Evolutionary conservation across 2,113 vertebrate genomes (phyloP).

Genomic region (Etheostoma spectabile): DNA sequence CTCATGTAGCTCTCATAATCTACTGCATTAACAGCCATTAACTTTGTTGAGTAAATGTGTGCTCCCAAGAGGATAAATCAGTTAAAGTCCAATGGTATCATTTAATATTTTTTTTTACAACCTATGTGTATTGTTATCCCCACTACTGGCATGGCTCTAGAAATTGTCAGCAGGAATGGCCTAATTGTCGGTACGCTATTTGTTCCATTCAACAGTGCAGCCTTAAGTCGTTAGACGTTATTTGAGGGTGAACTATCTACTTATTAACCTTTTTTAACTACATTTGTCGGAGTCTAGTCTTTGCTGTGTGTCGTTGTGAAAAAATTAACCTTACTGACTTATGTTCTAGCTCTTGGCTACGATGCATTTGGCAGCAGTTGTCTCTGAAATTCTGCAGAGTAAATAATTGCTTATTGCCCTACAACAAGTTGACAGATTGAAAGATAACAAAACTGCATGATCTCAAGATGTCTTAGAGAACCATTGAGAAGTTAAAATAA

Average conservation of each 20-base stretch:
- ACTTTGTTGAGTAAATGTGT: not conserved
- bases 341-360: slow-evolving; percentile 51
- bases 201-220: not conserved
- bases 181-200: not conserved
- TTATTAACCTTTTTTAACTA: not conserved
- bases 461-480: slow-evolving; percentile 5
- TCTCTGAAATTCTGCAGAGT: slow-evolving; percentile 48
- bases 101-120: not conserved
- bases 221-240: not conserved
- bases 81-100: too few relatives aligned
- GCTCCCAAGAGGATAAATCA: not conserved
- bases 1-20: not conserved
- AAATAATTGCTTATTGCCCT: slow-evolving; percentile 34
- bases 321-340: slow-evolving; percentile 38
- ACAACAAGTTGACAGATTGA: slow-evolving; percentile 32
- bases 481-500: slow-evolving; percentile 25
- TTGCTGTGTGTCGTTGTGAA: slow-evolving; percentile 23
- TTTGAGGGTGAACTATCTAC: not conserved
- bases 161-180: not conserved
- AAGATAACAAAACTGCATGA: slow-evolving; percentile 24
- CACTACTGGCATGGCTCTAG: not conserved
- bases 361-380: slow-evolving; percentile 41
- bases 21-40: not conserved
- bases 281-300: not conserved
- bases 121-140: not conserved